Evolutionary conservation across 2,113 vertebrate species (phyloP).

Genomic region (Ascaphus truei): DNA sequence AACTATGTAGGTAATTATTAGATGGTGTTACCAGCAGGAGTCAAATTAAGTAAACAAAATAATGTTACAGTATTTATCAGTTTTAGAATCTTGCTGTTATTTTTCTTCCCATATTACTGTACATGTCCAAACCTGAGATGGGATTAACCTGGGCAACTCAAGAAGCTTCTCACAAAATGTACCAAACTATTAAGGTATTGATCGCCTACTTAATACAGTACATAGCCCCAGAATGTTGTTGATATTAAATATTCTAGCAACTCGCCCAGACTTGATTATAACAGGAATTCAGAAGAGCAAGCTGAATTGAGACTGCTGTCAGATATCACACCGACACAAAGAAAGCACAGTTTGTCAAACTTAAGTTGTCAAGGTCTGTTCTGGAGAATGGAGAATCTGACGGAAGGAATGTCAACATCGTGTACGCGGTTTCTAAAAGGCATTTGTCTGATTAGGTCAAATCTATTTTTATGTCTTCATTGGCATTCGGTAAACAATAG

Average conservation of each 20-base stretch:
- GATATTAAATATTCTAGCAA: neutral
- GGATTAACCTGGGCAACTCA: no score
- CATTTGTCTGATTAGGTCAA: conserved; percentile 32
- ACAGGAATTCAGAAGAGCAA: neutral
- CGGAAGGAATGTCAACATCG: conserved; percentile 30
- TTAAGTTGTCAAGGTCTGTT: neutral
- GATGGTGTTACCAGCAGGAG: no score
- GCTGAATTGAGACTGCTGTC: neutral
- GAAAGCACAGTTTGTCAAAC: conserved; percentile 17
- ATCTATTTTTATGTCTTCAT: neutral
- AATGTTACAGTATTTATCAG: no score
- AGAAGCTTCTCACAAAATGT: no score
- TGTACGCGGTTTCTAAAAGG: conserved; percentile 18
- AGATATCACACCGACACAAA: neutral
- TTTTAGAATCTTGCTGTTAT: no score
- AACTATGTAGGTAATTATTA: no score
- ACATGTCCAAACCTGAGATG: no score
- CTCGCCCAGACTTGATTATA: neutral
- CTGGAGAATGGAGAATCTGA: neutral
- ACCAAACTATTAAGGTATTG: no score
- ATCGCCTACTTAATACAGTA: no score
- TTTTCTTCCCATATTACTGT: no score
- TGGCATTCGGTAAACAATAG: conserved; percentile 28
- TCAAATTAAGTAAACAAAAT: no score
- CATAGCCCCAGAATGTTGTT: no score